Percentiles rank a stretch among this genome's conserved stretches.
phyloP scores from a whole-genome alignment of 1,140 invertebrate genomes.

The Psix sp. region DNA sequence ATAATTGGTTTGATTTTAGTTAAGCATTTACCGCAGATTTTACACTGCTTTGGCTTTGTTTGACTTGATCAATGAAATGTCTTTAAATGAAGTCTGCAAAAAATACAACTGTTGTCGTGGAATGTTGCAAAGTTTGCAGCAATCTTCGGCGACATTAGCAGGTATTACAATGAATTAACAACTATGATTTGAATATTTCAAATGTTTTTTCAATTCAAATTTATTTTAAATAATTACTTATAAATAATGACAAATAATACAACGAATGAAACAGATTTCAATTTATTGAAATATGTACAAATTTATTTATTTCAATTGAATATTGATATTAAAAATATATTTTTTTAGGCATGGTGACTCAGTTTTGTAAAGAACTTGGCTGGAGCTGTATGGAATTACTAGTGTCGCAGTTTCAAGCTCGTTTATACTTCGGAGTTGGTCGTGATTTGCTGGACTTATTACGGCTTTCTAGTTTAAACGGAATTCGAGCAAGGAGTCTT shows the following conservation, averaged over 20 bases:
- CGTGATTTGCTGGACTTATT: conserved; percentile 95
- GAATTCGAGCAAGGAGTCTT: conserved; percentile 88
- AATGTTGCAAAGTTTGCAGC: conserved; percentile 93
- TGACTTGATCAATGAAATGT: conserved; percentile 94
- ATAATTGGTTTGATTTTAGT: conserved; percentile 50
- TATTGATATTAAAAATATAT: background rate
- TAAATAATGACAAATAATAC: background rate
- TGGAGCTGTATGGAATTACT: conserved; percentile 94
- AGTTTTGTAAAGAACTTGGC: conserved; percentile 93
- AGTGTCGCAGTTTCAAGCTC: conserved; percentile 93
- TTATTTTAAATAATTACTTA: too few relatives aligned
- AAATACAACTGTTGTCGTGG: conserved; percentile 94
- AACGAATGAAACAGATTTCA: background rate
- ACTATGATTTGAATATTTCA: too few relatives aligned
- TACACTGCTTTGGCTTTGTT: conserved; percentile 94
- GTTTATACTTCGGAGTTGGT: conserved; percentile 95
- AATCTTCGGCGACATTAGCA: conserved; percentile 96
- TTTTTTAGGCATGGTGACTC: conserved; percentile 89
- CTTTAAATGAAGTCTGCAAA: conserved; percentile 85
- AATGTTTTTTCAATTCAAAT: too few relatives aligned
- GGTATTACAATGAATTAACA: too few relatives aligned
- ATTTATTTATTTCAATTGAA: background rate
- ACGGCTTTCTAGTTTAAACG: conserved; percentile 89
- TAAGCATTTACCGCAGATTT: conserved; percentile 83
- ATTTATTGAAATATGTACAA: too few relatives aligned